These are phyloP conservation scores for Gymnarchus niloticus DNA, from an alignment of 2,113 vertebrate species.

Conservation along the genomic window DNA sequence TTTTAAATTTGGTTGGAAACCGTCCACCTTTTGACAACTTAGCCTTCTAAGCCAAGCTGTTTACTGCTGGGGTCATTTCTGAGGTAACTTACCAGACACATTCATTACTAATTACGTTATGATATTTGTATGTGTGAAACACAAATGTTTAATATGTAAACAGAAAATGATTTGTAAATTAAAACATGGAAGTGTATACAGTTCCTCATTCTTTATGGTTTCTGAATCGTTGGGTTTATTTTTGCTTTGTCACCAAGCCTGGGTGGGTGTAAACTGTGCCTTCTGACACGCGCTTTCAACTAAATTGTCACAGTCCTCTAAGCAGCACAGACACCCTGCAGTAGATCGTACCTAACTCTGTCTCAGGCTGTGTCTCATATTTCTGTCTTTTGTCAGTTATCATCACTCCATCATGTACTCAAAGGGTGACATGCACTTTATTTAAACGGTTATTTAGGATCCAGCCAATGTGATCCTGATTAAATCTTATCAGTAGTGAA, in stretches of 20 bases:
- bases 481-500: background rate
- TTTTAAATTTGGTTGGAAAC: conserved; percentile 33
- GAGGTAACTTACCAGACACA: conserved; percentile 27
- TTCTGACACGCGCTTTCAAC: background rate
- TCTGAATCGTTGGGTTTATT: background rate
- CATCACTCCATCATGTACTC: background rate
- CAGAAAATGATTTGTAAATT: background rate
- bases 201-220: background rate
- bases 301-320: background rate
- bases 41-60: conserved; percentile 11
- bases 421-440: background rate
- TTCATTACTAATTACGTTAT: conserved; percentile 3
- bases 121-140: background rate
- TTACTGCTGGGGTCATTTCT: conserved; percentile 32
- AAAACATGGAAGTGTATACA: background rate
- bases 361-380: background rate
- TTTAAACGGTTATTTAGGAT: background rate
- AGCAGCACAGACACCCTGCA: too few relatives aligned
- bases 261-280: background rate
- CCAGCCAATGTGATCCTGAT: background rate
- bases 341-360: background rate
- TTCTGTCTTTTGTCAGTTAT: background rate
- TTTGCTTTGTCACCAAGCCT: too few relatives aligned
- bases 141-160: background rate
- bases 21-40: conserved; percentile 45